Evolutionary conservation across 1,140 invertebrate species (phyloP).

Genomic region (Pseudomyrmex cubaensis): DNA sequence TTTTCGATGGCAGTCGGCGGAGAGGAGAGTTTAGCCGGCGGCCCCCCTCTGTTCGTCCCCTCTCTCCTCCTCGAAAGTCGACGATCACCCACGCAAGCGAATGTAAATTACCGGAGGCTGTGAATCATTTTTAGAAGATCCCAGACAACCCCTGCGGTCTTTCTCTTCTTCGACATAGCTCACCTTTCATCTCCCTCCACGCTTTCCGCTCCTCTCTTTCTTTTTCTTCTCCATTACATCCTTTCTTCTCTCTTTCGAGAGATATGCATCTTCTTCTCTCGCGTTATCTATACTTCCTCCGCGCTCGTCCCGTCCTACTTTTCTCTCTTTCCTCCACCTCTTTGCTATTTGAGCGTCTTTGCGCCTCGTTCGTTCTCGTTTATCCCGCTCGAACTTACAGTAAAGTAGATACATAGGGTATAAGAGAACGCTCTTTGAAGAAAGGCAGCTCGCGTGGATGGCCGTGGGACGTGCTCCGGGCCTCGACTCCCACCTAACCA

Average conservation of each 20-base stretch:
- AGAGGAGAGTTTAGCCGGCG: slow-evolving; percentile 70
- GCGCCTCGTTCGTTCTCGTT: slow-evolving; percentile 40
- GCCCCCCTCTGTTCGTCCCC: not conserved
- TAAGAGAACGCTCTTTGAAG: slow-evolving; percentile 77
- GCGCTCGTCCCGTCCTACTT: slow-evolving; percentile 8
- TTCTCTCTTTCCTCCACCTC: slow-evolving; percentile 38
- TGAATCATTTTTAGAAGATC: slow-evolving; percentile 84
- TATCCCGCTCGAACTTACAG: slow-evolving; percentile 54
- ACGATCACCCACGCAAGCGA: slow-evolving; percentile 84
- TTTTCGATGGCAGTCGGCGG: slow-evolving; percentile 80
- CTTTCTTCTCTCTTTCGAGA: too few species aligned
- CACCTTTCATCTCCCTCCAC: slow-evolving; percentile 39
- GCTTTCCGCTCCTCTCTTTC: slow-evolving; percentile 58
- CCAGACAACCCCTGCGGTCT: slow-evolving; percentile 72
- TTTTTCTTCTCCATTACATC: not conserved
- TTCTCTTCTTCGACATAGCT: slow-evolving; percentile 66
- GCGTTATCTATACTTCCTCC: slow-evolving; percentile 38
- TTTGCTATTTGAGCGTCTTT: slow-evolving; percentile 5
- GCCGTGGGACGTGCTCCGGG: slow-evolving; percentile 83
- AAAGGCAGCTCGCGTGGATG: slow-evolving; percentile 79
- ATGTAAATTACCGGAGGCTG: slow-evolving; percentile 82
- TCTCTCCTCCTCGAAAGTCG: slow-evolving; percentile 48
- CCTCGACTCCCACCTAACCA: slow-evolving; percentile 80
- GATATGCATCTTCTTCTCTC: too few species aligned
- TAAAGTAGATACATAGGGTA: slow-evolving; percentile 35